These are phyloP conservation scores for Acarapis woodi DNA, from an alignment of 1,140 invertebrate genomes.

Conservation along the genomic window DNA sequence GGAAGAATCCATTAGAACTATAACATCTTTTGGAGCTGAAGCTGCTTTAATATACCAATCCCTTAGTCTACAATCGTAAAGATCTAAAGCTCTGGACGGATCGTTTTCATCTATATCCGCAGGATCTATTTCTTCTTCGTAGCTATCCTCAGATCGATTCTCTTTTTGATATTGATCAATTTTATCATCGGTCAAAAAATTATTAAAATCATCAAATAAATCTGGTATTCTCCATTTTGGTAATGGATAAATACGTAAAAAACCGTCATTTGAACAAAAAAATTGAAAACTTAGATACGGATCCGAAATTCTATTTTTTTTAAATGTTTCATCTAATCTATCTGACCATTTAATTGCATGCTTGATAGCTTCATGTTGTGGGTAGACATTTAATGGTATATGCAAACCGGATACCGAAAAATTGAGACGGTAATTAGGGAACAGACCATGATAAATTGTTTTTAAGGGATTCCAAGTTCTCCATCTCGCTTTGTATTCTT, in stretches of 20 bases:
- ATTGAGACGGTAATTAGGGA: too few species aligned
- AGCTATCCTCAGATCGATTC: too few species aligned
- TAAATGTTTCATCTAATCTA: constrained; percentile 47
- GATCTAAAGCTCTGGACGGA: constrained; percentile 23
- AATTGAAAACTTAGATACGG: constrained; percentile 77
- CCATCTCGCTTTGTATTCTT: too few species aligned
- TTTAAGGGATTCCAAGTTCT: too few species aligned
- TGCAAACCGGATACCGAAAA: too few species aligned
- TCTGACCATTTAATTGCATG: constrained; percentile 62
- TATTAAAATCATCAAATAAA: too few species aligned
- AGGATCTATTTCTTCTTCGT: too few species aligned
- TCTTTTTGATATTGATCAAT: too few species aligned
- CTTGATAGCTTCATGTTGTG: constrained; percentile 34
- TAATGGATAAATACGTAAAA: constrained; percentile 59
- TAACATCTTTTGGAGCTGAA: constrained; percentile 83
- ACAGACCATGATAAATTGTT: too few species aligned
- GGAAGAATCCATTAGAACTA: constrained; percentile 73
- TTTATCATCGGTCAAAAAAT: too few species aligned
- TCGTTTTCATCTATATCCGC: neutral
- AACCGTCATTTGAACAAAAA: constrained; percentile 71
- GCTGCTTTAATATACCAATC: constrained; percentile 91
- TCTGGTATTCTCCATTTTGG: constrained; percentile 4
- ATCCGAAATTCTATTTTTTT: constrained; percentile 53
- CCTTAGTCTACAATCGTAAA: constrained; percentile 53
- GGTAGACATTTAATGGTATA: constrained; percentile 74